These are phyloP conservation scores for Cylas formicarius DNA, from an alignment of 1,140 invertebrate genomes.

Conservation along the genomic window DNA sequence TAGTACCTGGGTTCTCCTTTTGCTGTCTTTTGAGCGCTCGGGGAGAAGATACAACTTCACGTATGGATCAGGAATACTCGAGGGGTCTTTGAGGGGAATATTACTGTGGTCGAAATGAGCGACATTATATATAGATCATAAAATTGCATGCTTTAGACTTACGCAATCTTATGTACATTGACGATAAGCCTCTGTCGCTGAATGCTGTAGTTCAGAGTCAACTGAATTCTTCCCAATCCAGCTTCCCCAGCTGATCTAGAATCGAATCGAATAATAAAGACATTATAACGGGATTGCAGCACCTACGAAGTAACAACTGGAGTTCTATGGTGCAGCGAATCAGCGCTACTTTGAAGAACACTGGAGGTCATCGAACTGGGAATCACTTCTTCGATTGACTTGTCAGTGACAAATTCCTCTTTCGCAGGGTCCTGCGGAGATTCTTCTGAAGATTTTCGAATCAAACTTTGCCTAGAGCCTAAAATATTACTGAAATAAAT, in stretches of 20 bases:
- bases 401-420: constrained; percentile 26
- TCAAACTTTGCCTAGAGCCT: constrained; percentile 8
- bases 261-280: constrained; percentile 12
- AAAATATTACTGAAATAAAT: constrained; percentile 3
- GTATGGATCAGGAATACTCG: constrained; percentile 89
- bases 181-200: constrained; percentile 72
- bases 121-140: background rate
- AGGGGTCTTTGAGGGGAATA: constrained; percentile 77
- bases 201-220: constrained; percentile 79
- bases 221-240: constrained; percentile 70
- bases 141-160: too few relatives aligned
- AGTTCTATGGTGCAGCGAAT: constrained; percentile 40
- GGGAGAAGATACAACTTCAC: constrained; percentile 89
- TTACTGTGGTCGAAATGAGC: constrained; percentile 51
- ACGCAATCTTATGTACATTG: constrained; percentile 83
- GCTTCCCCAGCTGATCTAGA: constrained; percentile 55
- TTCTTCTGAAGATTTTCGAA: background rate
- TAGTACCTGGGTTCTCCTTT: constrained; percentile 75
- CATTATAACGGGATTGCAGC: constrained; percentile 6
- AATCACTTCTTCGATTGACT: constrained; percentile 42
- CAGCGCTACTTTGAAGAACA: constrained; percentile 28
- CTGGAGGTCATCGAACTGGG: constrained; percentile 24
- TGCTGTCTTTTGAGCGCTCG: constrained; percentile 77
- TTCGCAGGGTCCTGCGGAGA: constrained; percentile 5
- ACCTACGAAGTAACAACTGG: constrained; percentile 46